Base-by-base conservation (phyloP, 2,113 vertebrate species). In the Opisthocomus hoazin region DNA sequence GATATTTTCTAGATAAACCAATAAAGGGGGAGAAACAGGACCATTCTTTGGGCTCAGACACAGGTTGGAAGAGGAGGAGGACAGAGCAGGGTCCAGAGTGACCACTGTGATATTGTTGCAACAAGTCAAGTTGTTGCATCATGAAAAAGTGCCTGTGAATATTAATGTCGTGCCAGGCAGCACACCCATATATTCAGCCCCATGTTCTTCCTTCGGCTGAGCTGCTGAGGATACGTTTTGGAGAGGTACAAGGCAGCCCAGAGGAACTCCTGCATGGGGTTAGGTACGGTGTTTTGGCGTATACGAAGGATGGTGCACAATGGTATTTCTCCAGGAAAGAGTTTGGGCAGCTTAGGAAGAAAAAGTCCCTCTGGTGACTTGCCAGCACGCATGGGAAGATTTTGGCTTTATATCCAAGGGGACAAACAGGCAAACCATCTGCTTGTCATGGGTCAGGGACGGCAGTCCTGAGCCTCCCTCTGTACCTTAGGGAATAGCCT, bases 191-290 rank as follows among this genome's bases (percentile, higher is more conserved):
- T 27, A 53, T 22, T 22, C 63, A 77, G 48, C 37, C 20, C 39
- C 36, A 6, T 5, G 16, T 1, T 69, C 46, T 51, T 15, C 20
- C n/a, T 73, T 48, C 70, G 51, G 20, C 1, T 50, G 60, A 50
- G 5, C 24, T n/a, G 1, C 63, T 60, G 48, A 29, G 19, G 46
- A 29, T 27, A 21, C 0, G 0, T 46, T 39, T 46, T 84, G 74
- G 50, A 89, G 66, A 53, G 20, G 32, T 12, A 37, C 30, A n/a
- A 60, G 45, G 84, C 63, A 80, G 34, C 26, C 39, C 57, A 60
- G 53, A 10, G 30, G 46, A 75, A 4, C 5, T 9, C 26, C 32
- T 70, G 46, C 21, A 5, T 4, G 16, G 22, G 45, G 30, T 77
- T 57, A 58, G 32, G 16, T n/a, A 32, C 15, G 9, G 3, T 2